phyloP scores from a whole-genome alignment of 2,797 vertebrate species.

The Onychomys arenicola region DNA sequence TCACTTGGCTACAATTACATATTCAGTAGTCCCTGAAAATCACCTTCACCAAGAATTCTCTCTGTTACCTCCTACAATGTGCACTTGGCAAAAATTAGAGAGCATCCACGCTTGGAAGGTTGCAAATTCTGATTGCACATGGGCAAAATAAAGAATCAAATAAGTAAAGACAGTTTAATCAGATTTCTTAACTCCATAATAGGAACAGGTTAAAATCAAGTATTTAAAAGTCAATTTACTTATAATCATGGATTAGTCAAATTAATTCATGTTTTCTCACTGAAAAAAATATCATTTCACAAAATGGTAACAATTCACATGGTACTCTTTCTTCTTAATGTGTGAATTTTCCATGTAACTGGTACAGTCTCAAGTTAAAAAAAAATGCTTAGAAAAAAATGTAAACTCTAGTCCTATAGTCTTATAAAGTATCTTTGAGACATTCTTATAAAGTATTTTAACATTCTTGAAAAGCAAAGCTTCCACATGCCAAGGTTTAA shows the following conservation, averaged over 20 bases:
- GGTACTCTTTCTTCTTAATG: background rate
- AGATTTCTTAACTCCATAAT: background rate
- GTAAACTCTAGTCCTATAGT: background rate
- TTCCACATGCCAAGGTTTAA: background rate
- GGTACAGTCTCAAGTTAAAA: background rate
- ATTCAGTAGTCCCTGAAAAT: background rate
- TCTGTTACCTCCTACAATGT: background rate
- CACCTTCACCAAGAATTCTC: background rate
- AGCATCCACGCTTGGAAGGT: background rate
- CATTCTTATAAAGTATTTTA: background rate
- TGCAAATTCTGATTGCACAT: background rate
- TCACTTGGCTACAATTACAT: background rate
- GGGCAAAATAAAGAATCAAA: background rate
- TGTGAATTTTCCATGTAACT: background rate
- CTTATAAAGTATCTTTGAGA: background rate
- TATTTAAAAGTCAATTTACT: background rate
- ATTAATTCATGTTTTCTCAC: background rate
- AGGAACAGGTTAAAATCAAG: background rate
- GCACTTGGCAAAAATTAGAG: background rate
- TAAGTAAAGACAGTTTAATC: background rate
- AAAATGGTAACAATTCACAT: background rate
- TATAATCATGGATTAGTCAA: background rate
- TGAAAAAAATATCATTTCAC: background rate
- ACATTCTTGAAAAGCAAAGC: background rate
- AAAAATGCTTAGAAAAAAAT: conserved; percentile 18